These are phyloP conservation scores for Papilio polyxenes DNA, from an alignment of 1,140 invertebrate species.

Conservation along the genomic window DNA sequence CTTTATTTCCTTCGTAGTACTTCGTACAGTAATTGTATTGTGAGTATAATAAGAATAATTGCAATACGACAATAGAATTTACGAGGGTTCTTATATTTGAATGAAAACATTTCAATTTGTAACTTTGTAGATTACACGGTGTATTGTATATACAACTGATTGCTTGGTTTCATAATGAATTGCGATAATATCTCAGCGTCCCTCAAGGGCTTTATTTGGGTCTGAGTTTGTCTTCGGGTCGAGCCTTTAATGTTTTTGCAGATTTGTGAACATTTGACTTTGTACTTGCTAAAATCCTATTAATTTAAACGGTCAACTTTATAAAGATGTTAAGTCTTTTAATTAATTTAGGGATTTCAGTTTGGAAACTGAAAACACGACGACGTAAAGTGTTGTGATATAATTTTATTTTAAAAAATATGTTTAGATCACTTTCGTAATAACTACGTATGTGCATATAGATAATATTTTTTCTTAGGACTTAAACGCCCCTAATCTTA, in stretches of 20 bases:
- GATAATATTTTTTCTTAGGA: no score
- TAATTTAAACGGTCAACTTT: neutral
- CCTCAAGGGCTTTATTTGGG: neutral
- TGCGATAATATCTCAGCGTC: neutral
- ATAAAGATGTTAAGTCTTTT: neutral
- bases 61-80: no score
- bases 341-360: neutral
- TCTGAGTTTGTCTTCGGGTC: neutral
- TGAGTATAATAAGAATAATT: no score
- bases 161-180: slow-evolving; percentile 26
- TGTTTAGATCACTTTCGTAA: no score
- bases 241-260: neutral
- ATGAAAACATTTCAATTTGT: neutral
- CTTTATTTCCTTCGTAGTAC: no score
- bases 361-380: no score
- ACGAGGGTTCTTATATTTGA: no score
- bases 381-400: no score
- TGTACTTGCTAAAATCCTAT: neutral
- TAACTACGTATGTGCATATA: no score
- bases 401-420: no score
- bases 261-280: slow-evolving; percentile 9
- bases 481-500: no score
- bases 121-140: neutral
- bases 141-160: neutral
- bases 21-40: no score